Evolutionary conservation across 2,113 vertebrate genomes (phyloP), one percentile per base, ranked within the genome.

Genomic region (Pelmatolapia mariae): DNA sequence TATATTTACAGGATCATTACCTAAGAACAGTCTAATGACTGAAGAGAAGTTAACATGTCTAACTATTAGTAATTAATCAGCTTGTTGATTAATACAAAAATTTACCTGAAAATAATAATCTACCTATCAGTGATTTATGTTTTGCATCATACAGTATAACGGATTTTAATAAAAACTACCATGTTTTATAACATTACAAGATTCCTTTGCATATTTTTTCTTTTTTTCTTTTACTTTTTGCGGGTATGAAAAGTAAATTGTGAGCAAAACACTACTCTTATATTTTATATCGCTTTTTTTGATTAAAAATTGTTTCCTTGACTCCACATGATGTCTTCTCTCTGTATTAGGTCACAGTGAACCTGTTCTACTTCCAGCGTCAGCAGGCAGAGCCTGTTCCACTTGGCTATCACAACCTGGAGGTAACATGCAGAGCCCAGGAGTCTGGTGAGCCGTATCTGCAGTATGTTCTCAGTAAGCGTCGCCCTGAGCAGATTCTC

Each of bases 391-490:
- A 98, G 68, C n/a, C 83, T 0, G 88, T 97, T 9, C 98, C 98
- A 0, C 88, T 92, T 1, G 96, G 95, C 1, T 98, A 97, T 79
- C 91, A 96, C 3, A 93, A 96, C 87, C 93, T 99, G 92, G 95
- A 97, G 1, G 47, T 96, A 84, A 96, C 96, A 12, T 98, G 97
- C 88, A 93, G 92, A 10, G 97, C 97, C 0, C 96, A 97, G 80
- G 97, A 97, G 86, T 95, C 96, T 0, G 98, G 98, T 0, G 96
- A 97, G 90, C 96, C 96, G 16, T 99, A 98, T 91, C 95, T 98
- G 85, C 95, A 95, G 43, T 98, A 97, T 71, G 90, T 98, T 71
- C 92, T 95, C 45, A 91, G 85, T 3, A 94, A 95, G 86, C 94
- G 36, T 18, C 95, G 90, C 8, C 94, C 78, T 1, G 94, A 97